These are phyloP conservation scores for Melopsittacus undulatus DNA, from an alignment of 2,797 vertebrate genomes.

Conservation along the genomic window DNA sequence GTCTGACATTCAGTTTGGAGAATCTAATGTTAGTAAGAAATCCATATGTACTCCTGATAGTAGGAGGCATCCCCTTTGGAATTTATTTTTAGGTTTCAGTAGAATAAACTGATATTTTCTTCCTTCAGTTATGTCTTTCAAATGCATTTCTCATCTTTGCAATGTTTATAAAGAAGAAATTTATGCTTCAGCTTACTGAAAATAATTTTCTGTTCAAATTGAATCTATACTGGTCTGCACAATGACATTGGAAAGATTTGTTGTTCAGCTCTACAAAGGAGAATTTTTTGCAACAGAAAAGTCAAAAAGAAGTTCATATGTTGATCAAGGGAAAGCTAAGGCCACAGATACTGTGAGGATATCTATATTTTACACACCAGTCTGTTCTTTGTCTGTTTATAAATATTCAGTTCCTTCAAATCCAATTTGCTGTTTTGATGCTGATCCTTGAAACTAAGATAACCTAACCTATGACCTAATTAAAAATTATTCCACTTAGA, in stretches of 20 bases:
- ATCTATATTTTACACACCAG: constrained; percentile 11
- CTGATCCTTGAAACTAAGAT: neutral
- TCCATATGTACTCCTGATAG: constrained; percentile 63
- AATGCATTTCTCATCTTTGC: neutral
- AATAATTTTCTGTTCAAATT: constrained; percentile 25
- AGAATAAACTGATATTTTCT: constrained; percentile 51
- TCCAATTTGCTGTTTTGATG: neutral
- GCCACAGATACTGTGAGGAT: neutral
- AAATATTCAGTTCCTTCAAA: neutral
- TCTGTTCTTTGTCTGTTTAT: neutral
- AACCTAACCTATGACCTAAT: neutral
- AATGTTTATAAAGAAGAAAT: constrained; percentile 1
- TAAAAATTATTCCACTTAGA: neutral
- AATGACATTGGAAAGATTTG: neutral
- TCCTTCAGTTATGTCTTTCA: constrained; percentile 35
- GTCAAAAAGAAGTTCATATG: neutral
- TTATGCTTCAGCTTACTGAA: neutral
- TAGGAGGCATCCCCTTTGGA: constrained; percentile 25
- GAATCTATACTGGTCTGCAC: neutral
- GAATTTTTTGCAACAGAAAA: neutral
- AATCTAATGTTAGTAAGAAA: constrained; percentile 78
- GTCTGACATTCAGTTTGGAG: constrained; percentile 76
- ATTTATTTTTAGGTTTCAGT: constrained; percentile 74
- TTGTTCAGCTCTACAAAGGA: neutral
- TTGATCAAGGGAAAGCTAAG: neutral